Evolutionary conservation across 2,113 vertebrate species (phyloP).

Genomic region (Thermophis baileyi): DNA sequence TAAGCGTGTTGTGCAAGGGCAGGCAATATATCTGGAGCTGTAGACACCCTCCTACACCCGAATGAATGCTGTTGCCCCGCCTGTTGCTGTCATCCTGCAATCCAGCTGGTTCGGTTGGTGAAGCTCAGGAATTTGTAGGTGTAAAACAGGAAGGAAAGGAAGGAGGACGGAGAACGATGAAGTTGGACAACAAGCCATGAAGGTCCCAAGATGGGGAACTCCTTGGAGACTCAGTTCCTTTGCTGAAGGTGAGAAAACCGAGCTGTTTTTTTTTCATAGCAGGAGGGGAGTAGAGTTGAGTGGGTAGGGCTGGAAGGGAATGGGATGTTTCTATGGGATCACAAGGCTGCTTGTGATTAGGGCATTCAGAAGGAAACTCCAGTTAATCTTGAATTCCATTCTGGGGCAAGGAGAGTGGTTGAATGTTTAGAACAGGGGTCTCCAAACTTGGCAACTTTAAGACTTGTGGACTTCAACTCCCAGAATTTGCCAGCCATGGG

Average conservation of each 20-base stretch:
- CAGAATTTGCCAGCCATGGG: neutral
- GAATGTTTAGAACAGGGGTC: neutral
- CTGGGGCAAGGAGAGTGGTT: neutral
- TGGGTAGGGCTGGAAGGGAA: neutral
- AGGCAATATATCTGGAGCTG: neutral
- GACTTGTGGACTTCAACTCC: neutral
- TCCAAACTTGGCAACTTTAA: neutral
- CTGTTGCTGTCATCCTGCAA: neutral
- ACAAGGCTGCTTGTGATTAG: neutral
- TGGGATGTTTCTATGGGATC: neutral
- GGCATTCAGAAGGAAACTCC: neutral
- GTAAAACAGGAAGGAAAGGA: neutral
- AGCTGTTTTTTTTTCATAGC: neutral
- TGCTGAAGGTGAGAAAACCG: neutral
- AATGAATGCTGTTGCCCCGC: neutral
- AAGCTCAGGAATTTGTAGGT: neutral
- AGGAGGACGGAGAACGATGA: too few species aligned
- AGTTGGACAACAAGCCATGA: too few species aligned
- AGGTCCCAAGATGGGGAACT: accelerated
- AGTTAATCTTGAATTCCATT: neutral
- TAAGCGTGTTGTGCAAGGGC: neutral
- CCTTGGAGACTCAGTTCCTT: neutral
- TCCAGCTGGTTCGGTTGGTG: neutral
- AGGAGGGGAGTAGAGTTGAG: neutral
- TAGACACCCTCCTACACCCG: neutral